Evolutionary conservation across 92 coral and sea anemone genomes (phyloP), one percentile per base, ranked within the genome.

Genomic region (Epizoanthus stellaris): DNA sequence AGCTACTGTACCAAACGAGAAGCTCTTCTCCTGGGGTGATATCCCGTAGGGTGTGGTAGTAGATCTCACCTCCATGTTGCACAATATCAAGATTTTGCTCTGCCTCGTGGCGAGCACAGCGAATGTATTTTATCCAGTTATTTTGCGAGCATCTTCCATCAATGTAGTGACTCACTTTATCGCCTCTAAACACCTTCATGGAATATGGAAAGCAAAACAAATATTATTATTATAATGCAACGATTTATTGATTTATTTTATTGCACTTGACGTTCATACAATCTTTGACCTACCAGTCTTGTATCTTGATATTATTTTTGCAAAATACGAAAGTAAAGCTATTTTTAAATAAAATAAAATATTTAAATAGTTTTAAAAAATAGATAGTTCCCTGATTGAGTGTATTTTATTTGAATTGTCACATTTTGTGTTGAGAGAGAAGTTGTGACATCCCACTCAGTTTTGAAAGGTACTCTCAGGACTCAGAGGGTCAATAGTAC

Each of bases 51-150:
- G 97, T 85, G 77, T 91, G 88, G 88, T 93, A 93, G 71, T 91
- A 93, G 57, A 93, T 79, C 30, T 75, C 88, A 6, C 34, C 77
- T 30, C 90, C 93, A 36, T 66, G 82, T 63, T 93, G 97, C 30
- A 89, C 82, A 38, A 93, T 69, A 13, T 67, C 85, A 38, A 92
- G 88, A 81, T 93, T 93, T 70, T 93, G 97, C 58, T 89, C 94
- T 16, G 64, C 80, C 1, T 67, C 73, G 57, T 88, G 87, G 6
- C 89, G 90, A 2, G 97, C 97, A 67, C 97, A 93, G 60, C 89
- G 80, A 12, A 93, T 84, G 70, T 89, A 93, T 80, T 93, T 93
- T 85, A 93, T 86, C 95, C 97, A 93, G 90, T 93, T 93, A 9
- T 81, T 82, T 0, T 80, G 90, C 4, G 89, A 86, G 13, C 68